phyloP scores from a whole-genome alignment of 2,888 invertebrate genomes.

The Harpalus rufipes region DNA sequence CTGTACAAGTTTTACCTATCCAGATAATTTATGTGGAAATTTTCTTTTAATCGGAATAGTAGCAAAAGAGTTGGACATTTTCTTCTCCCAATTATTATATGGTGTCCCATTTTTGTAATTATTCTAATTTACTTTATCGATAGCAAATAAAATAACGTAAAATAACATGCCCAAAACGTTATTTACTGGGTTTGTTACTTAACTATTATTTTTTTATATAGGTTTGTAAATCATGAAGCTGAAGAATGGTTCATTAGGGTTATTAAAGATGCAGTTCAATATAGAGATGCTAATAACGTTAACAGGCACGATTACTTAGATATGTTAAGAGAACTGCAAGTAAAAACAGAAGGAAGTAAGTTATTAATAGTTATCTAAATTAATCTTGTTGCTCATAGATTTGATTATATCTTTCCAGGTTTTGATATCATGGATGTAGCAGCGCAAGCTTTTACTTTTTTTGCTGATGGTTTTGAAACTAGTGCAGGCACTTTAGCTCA shows the following conservation, averaged over 20 bases:
- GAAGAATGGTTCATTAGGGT: conserved; percentile 73
- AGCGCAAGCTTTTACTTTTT: conserved; percentile 76
- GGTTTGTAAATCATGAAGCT: conserved; percentile 70
- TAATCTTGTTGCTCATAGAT: neutral
- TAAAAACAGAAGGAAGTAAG: conserved; percentile 59
- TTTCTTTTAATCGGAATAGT: no score
- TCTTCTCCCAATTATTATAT: neutral
- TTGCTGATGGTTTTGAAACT: conserved; percentile 78
- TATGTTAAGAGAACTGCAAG: conserved; percentile 73
- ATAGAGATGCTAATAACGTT: conserved; percentile 75
- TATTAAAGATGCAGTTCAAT: conserved; percentile 73
- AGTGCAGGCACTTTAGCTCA: conserved; percentile 71
- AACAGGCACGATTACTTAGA: conserved; percentile 77
- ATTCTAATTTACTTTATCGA: no score
- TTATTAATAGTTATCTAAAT: neutral
- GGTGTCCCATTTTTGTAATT: no score
- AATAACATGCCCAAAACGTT: no score
- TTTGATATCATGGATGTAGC: conserved; percentile 72
- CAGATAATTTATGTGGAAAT: no score
- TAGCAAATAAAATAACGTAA: no score
- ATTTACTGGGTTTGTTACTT: neutral
- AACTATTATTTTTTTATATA: conserved; percentile 49
- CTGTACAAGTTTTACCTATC: no score
- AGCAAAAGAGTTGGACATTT: no score
- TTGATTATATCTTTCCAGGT: conserved; percentile 67